Conservation (phyloP, 2,797 vertebrate species). For the Siniperca undulata region DNA sequence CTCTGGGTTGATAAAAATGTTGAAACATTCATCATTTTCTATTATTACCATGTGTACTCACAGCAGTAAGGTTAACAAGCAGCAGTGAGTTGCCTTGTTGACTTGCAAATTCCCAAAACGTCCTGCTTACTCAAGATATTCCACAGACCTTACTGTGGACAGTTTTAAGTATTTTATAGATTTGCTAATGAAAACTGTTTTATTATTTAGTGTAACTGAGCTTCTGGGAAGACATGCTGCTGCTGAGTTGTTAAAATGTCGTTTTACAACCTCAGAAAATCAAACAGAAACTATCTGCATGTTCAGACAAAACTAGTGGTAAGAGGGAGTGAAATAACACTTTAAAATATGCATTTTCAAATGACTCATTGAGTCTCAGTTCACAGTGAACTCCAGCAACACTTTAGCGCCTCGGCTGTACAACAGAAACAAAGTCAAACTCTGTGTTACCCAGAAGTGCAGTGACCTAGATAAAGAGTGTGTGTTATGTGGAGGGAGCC, state of each 20-base stretch:
- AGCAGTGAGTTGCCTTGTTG: not conserved
- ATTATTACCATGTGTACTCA: conserved; percentile 7
- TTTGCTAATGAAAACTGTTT: not conserved
- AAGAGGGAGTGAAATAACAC: not conserved
- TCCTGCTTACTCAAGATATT: not conserved
- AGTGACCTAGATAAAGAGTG: conserved; percentile 68
- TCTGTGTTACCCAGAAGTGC: conserved; percentile 29
- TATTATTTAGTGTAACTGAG: not conserved
- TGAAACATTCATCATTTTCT: not conserved
- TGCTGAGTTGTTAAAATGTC: not conserved
- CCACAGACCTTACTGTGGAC: not conserved
- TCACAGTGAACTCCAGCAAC: conserved; percentile 1
- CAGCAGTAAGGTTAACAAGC: not conserved
- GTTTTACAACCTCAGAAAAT: not conserved
- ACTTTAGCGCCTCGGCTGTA: not conserved
- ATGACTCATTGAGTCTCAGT: not conserved
- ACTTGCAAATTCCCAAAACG: not conserved
- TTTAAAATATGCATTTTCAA: not conserved
- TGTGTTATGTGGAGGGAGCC: conserved; percentile 31
- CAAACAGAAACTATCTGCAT: not conserved
- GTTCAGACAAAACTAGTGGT: not conserved
- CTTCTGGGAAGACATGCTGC: not conserved
- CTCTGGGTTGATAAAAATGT: not conserved
- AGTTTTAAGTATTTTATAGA: not conserved
- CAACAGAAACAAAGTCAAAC: conserved; percentile 25